Conservation (phyloP, 2,797 vertebrate species). For the Sebastes steindachneri region DNA sequence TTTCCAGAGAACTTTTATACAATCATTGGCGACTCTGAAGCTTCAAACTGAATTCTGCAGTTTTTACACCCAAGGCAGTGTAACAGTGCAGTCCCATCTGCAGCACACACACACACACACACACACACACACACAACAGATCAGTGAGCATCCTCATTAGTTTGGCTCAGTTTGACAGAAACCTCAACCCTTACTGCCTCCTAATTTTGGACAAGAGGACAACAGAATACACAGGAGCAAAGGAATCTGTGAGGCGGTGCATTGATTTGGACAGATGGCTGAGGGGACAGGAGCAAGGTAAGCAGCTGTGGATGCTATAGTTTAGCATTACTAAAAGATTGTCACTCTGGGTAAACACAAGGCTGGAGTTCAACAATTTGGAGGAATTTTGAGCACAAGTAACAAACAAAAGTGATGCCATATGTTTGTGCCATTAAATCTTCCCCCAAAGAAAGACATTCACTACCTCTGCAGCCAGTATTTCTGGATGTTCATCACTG, state of each 20-base stretch:
- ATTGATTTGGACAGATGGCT: constrained; percentile 66
- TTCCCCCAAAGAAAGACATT: neutral
- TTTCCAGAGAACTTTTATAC: constrained; percentile 56
- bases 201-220: constrained; percentile 64
- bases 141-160: constrained; percentile 58
- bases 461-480: neutral
- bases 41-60: constrained; percentile 60
- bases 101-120: neutral
- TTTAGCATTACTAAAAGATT: constrained; percentile 28
- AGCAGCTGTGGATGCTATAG: constrained; percentile 61
- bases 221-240: constrained; percentile 27
- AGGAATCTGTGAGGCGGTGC: constrained; percentile 29
- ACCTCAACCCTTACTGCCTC: constrained; percentile 63
- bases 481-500: neutral
- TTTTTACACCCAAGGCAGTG: constrained; percentile 52
- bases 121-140: constrained; percentile 24
- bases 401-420: neutral
- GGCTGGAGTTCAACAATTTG: neutral
- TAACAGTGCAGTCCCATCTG: constrained; percentile 39
- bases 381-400: neutral
- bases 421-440: neutral
- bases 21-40: constrained; percentile 50
- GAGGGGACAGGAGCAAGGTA: constrained; percentile 50
- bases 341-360: constrained; percentile 26
- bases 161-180: constrained; percentile 67